phyloP scores from a whole-genome alignment of 2,888 invertebrate genomes.

The Incurvaria masculella region DNA sequence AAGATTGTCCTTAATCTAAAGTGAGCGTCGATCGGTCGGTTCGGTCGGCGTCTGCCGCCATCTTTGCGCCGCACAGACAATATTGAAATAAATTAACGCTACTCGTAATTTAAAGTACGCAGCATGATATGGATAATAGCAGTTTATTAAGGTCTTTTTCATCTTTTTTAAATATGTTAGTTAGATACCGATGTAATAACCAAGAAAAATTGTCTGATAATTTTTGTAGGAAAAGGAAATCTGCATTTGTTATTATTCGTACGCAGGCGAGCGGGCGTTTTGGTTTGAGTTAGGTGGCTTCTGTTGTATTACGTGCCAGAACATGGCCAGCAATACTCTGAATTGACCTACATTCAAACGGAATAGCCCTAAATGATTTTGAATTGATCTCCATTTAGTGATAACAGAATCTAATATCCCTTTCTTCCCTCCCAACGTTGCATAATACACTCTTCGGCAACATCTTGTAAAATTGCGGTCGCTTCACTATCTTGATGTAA shows the following conservation, averaged over 20 bases:
- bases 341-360: too few relatives aligned
- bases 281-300: too few relatives aligned
- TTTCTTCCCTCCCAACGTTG: too few relatives aligned
- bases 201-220: slow-evolving; percentile 44
- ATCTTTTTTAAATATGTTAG: slow-evolving; percentile 54
- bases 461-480: too few relatives aligned
- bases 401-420: too few relatives aligned
- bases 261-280: slow-evolving; percentile 6
- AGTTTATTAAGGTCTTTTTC: slow-evolving; percentile 44
- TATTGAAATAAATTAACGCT: slow-evolving; percentile 55
- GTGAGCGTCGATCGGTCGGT: slow-evolving; percentile 33
- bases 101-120: slow-evolving; percentile 53
- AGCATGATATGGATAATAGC: slow-evolving; percentile 45
- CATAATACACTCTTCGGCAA: too few relatives aligned
- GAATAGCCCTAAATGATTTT: too few relatives aligned
- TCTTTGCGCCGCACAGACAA: slow-evolving; percentile 40
- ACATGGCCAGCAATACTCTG: too few relatives aligned
- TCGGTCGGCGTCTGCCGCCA: neutral
- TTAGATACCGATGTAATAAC: slow-evolving; percentile 51
- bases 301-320: too few relatives aligned
- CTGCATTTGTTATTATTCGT: slow-evolving; percentile 39
- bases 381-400: too few relatives aligned
- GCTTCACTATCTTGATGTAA: too few relatives aligned
- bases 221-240: slow-evolving; percentile 48
- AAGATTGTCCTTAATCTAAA: slow-evolving; percentile 86